A percentile compares a stretch with the other conserved stretches of the same genome.
These are phyloP conservation scores for Strongylocentrotus purpuratus DNA, from an alignment of 35 echinoderm and acorn worm species.

Conservation along the genomic window DNA sequence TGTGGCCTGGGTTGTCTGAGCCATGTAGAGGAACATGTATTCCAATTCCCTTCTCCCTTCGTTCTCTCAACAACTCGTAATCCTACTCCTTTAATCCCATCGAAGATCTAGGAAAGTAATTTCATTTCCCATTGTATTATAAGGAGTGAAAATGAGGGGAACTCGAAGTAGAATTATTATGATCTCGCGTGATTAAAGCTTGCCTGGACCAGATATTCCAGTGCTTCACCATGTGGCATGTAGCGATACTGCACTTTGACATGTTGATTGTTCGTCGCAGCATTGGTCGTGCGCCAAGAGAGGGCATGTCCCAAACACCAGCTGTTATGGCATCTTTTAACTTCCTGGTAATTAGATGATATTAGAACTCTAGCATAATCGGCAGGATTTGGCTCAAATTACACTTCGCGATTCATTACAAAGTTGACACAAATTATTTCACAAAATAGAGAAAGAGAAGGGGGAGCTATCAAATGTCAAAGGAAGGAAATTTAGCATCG, in stretches of 20 bases:
- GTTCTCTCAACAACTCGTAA: not conserved
- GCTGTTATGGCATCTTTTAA: not conserved
- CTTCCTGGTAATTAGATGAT: not conserved
- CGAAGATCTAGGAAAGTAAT: not conserved
- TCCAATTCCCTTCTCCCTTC: not conserved
- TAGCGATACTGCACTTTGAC: not conserved
- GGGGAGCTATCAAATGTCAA: not conserved
- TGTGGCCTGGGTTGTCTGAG: not conserved
- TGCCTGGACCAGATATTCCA: not conserved
- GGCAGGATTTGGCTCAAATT: not conserved
- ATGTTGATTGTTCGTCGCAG: not conserved
- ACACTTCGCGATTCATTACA: not conserved
- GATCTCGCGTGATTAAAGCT: not conserved
- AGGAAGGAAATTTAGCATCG: no score
- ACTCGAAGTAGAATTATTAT: not conserved
- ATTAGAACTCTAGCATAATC: not conserved
- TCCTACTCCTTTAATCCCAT: not conserved
- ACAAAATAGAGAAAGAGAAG: not conserved
- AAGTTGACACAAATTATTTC: not conserved
- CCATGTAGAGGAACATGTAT: not conserved
- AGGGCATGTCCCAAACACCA: not conserved
- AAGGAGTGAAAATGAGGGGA: not conserved
- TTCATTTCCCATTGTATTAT: not conserved
- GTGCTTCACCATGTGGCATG: not conserved
- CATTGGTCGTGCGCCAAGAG: not conserved